Evolutionary conservation across 1,140 invertebrate species (phyloP), one percentile per base, ranked within the genome.

Genomic region (Thaumatotibia leucotreta): DNA sequence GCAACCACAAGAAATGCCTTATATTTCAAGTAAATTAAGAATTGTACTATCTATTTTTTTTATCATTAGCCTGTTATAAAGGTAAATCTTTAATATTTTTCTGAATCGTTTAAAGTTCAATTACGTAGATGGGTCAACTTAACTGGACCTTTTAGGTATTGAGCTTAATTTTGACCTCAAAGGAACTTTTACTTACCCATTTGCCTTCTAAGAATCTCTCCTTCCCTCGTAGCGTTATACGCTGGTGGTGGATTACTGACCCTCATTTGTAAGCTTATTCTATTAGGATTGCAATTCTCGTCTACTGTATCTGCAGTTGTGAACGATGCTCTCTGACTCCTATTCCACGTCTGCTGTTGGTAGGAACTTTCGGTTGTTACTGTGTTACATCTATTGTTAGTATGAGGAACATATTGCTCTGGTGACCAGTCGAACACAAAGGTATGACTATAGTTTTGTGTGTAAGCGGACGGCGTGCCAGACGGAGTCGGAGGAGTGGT

Each of bases 401-500:
- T 89, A 76, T 92, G 90, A 86, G 95, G 95, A 70, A 95, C 94
- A 85, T 94, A 93, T 73, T 95, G 94, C 82, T 95, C 95, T 17
- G 94, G 94, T 82, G 94, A 94, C 94, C 94, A 95, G 82, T 95
- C 95, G 77, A 95, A 95, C 20, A 94, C 94, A 77, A 95, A 95
- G 0, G 94, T 93, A 68, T 92, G 89, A 66, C 79, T 88, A 72
- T 91, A 91, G 69, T 91, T 91, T 61, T 92, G 89, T 20, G 88
- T 88, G 70, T 91, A 92, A 4, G 87, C 92, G 5, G 92, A 86
- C 20, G 95, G 94, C 1, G 95, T 95, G 49, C 95, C 94, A 10
- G 94, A 95, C 0, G 96, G 96, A 0, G 96, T 96, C 1, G 96
- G 96, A 2, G 96, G 96, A 0, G 96, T 96, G 4, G 94, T 95